phyloP scores from a whole-genome alignment of 2,888 invertebrate species.

The Ochlodes sylvanus region DNA sequence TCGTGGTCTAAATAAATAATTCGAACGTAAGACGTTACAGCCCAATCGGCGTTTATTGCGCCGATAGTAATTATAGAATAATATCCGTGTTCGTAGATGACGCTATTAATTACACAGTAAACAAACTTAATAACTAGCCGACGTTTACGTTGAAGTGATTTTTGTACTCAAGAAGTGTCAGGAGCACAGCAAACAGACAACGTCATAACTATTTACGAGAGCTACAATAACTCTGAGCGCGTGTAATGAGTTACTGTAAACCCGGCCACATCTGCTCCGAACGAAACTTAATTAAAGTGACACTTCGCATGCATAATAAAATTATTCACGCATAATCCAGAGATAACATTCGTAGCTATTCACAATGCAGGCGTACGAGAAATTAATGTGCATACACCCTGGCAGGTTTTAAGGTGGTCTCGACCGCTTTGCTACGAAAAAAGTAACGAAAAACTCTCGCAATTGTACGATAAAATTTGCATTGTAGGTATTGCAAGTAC shows the following conservation, averaged over 20 bases:
- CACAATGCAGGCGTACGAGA: constrained; percentile 36
- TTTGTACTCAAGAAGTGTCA: constrained; percentile 5
- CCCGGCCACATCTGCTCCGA: constrained; percentile 70
- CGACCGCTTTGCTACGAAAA: constrained; percentile 27
- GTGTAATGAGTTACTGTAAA: constrained; percentile 57
- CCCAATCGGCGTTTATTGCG: constrained; percentile 42
- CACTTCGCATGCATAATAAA: constrained; percentile 77
- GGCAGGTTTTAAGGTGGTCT: constrained; percentile 38
- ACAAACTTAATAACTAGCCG: constrained; percentile 35
- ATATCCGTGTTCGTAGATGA: constrained; percentile 28
- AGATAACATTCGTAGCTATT: constrained; percentile 49
- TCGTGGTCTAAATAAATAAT: constrained; percentile 44
- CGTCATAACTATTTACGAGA: constrained; percentile 70
- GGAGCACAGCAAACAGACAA: constrained; percentile 46
- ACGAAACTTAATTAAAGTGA: constrained; percentile 82
- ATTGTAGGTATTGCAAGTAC: constrained; percentile 36
- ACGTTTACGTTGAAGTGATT: constrained; percentile 12
- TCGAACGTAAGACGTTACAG: constrained; percentile 45
- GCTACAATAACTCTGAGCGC: constrained; percentile 65
- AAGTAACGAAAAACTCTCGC: constrained; percentile 32
- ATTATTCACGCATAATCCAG: constrained; percentile 70
- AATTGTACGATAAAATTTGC: constrained; percentile 36
- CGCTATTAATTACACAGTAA: constrained; percentile 45
- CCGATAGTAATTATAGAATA: constrained; percentile 20
- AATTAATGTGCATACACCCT: constrained; percentile 36